Percentiles rank a stretch among this genome's conserved stretches.
Evolutionary conservation across 2,888 invertebrate species (phyloP).

Genomic region (Plebejus melissa): DNA sequence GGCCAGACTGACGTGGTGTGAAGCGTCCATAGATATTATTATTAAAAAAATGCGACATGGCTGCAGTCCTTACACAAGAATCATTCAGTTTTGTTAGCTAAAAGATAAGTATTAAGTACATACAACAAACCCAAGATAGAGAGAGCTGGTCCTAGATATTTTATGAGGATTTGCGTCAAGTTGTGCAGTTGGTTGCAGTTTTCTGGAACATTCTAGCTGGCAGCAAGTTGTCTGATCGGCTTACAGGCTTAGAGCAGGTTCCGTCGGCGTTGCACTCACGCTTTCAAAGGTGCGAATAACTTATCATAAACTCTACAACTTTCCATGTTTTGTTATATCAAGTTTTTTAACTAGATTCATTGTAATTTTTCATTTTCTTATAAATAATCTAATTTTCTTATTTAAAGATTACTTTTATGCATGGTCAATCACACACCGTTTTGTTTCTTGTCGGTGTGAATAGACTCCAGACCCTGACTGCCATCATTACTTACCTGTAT

Average conservation of each 20-base stretch:
- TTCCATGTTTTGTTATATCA: not conserved
- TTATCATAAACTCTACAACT: not conserved
- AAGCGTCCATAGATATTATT: too few relatives aligned
- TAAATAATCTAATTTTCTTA: too few relatives aligned
- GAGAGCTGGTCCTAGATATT: not conserved
- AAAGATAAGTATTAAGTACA: not conserved
- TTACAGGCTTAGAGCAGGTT: conserved; percentile 23
- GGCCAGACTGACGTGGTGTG: too few relatives aligned
- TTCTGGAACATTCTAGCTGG: not conserved
- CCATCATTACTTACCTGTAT: not conserved
- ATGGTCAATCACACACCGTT: too few relatives aligned
- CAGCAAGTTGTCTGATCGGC: conserved; percentile 26
- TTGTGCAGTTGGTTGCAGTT: conserved; percentile 14
- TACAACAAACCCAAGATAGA: not conserved
- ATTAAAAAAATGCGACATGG: too few relatives aligned
- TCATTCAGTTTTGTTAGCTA: too few relatives aligned
- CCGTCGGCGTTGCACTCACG: not conserved
- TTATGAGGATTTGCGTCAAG: not conserved
- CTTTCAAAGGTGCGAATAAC: conserved; percentile 20
- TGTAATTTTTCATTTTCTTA: too few relatives aligned
- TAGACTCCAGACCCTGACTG: not conserved
- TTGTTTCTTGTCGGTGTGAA: not conserved
- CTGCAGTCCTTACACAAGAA: too few relatives aligned
- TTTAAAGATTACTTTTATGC: too few relatives aligned
- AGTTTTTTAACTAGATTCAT: not conserved